Evolutionary conservation across 2,113 vertebrate species (phyloP).

Genomic region (Corvus moneduloides): DNA sequence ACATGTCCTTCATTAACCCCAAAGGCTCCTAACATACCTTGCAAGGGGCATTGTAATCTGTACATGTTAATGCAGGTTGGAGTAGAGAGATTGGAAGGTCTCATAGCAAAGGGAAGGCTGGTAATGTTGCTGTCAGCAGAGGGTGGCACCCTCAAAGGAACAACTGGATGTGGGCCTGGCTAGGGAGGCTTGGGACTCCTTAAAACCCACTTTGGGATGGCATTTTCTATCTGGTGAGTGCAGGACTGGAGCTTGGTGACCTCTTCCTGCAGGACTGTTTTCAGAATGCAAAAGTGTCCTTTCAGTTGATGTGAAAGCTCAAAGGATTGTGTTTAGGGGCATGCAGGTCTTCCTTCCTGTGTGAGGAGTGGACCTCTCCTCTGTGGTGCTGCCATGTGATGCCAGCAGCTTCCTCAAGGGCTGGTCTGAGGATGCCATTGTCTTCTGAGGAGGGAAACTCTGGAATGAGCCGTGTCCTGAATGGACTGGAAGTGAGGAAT

Average conservation of each 20-base stretch:
- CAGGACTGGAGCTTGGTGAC: background rate
- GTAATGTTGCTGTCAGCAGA: background rate
- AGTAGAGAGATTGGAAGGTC: background rate
- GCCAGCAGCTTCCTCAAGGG: background rate
- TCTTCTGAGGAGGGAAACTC: background rate
- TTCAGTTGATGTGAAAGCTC: background rate
- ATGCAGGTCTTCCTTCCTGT: fast-evolving
- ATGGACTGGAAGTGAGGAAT: background rate
- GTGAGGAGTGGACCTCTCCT: background rate
- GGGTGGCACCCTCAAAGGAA: background rate
- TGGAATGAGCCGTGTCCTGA: background rate
- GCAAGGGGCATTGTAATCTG: background rate
- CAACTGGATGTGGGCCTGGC: background rate
- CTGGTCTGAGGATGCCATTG: background rate
- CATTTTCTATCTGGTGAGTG: fast-evolving
- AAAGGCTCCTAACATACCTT: background rate
- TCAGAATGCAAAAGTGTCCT: background rate
- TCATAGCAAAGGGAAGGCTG: background rate
- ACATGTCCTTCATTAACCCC: background rate
- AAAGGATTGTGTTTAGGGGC: background rate
- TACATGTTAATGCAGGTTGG: background rate
- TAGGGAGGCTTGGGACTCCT: background rate
- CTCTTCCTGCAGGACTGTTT: background rate
- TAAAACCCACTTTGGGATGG: background rate
- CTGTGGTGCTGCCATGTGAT: background rate